These are phyloP conservation scores for Aramus guarauna DNA, from an alignment of 2,113 vertebrate species.

Conservation along the genomic window DNA sequence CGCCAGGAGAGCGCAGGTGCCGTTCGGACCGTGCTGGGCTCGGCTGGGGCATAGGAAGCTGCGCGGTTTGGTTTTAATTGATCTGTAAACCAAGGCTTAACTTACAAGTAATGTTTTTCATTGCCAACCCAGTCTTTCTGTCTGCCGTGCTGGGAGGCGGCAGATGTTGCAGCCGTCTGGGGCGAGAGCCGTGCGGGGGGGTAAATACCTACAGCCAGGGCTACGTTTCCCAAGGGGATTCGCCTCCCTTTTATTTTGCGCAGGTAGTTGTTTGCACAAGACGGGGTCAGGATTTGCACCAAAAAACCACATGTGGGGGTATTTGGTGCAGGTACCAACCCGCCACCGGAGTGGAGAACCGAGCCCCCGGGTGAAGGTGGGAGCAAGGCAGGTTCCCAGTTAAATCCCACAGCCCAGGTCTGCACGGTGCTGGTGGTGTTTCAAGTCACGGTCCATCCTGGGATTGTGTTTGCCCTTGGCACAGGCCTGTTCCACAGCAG, in stretches of 20 bases:
- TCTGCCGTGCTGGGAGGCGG: neutral
- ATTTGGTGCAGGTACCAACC: neutral
- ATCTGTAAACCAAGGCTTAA: neutral
- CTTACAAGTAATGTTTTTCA: neutral
- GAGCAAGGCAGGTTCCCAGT: neutral
- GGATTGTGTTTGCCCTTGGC: neutral
- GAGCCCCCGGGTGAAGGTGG: fast-evolving
- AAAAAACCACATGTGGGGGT: fast-evolving
- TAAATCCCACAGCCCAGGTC: neutral
- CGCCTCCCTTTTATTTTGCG: neutral
- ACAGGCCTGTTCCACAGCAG: neutral
- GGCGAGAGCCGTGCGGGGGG: fast-evolving
- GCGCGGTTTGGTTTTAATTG: neutral
- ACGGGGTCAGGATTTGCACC: neutral
- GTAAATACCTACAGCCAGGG: neutral
- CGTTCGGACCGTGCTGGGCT: neutral
- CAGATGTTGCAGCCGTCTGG: neutral
- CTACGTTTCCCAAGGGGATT: neutral
- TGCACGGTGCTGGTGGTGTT: fast-evolving
- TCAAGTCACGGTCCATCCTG: neutral
- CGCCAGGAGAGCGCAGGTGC: neutral
- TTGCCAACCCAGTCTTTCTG: neutral
- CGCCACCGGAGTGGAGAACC: neutral
- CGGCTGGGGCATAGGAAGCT: neutral
- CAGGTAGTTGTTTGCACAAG: neutral